A percentile compares a stretch with the other conserved stretches of the same genome.
These are phyloP conservation scores for Chelonus formosanus DNA, from an alignment of 2,888 invertebrate species.

Conservation along the genomic window DNA sequence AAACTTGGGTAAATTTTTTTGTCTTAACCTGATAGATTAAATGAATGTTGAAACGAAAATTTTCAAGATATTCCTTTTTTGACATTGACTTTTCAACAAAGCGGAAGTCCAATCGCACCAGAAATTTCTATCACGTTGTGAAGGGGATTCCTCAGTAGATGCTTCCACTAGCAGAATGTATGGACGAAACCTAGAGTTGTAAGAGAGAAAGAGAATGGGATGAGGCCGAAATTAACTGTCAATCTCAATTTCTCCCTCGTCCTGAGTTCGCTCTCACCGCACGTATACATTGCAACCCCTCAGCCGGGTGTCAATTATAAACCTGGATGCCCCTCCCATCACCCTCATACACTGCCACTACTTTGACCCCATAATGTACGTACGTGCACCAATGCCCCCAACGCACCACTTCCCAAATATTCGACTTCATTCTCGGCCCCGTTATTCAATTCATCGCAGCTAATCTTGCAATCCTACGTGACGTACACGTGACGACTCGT, in stretches of 20 bases:
- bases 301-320: conserved; percentile 45
- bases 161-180: conserved; percentile 6
- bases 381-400: background rate
- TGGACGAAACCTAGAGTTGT: conserved; percentile 18
- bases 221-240: conserved; percentile 63
- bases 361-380: conserved; percentile 26
- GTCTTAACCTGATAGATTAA: background rate
- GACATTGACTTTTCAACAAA: conserved; percentile 50
- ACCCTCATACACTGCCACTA: conserved; percentile 5
- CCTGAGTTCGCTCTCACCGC: conserved; percentile 43
- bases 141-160: conserved; percentile 9
- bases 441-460: conserved; percentile 29
- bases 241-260: conserved; percentile 59
- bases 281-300: conserved; percentile 42
- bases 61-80: conserved; percentile 16
- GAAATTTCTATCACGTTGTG: conserved; percentile 35
- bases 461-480: conserved; percentile 23
- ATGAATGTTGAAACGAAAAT: background rate
- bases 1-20: no score
- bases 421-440: conserved; percentile 23
- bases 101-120: conserved; percentile 59
- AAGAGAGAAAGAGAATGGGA: conserved; percentile 28
- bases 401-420: conserved; percentile 23
- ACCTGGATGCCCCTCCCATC: conserved; percentile 31
- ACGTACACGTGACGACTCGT: conserved; percentile 32